Conservation (phyloP, 2,888 invertebrate genomes). For the Ornithoptera alexandrae region DNA sequence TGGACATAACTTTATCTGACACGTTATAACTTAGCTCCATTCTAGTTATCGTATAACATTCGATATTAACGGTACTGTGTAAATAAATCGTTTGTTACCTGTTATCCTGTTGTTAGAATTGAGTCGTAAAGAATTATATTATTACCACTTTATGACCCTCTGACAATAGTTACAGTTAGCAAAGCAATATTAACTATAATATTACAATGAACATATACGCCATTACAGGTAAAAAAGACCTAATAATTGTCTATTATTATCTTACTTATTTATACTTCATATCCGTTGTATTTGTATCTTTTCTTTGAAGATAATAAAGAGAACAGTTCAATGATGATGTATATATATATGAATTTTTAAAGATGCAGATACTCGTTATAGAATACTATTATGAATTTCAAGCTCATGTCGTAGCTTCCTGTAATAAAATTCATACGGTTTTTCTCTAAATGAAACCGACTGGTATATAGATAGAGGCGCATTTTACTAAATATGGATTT, state of each 20-base stretch:
- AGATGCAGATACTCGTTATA: no score
- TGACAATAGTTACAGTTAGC: conserved; percentile 8
- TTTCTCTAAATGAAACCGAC: no score
- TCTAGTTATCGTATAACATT: not conserved
- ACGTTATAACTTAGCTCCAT: not conserved
- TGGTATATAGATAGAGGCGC: no score
- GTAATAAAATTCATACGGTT: no score
- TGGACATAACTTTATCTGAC: not conserved
- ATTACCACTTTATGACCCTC: conserved; percentile 17
- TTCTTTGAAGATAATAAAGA: not conserved
- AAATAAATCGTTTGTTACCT: conserved; percentile 15
- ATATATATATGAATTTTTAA: no score
- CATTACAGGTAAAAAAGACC: not conserved
- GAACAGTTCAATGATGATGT: no score
- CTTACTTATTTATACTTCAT: not conserved
- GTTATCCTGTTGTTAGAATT: conserved; percentile 5
- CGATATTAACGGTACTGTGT: conserved; percentile 2
- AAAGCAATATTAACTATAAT: not conserved
- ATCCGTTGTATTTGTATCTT: not conserved
- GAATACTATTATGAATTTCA: no score
- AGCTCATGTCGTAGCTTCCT: no score
- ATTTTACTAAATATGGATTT: no score
- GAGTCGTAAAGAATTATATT: conserved; percentile 7
- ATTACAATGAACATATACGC: not conserved
- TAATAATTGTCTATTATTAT: not conserved